A percentile compares a stretch with the other conserved stretches of the same genome.
These are phyloP conservation scores for Babyrousa celebensis DNA, from an alignment of 2,797 vertebrate species.

Conservation along the genomic window DNA sequence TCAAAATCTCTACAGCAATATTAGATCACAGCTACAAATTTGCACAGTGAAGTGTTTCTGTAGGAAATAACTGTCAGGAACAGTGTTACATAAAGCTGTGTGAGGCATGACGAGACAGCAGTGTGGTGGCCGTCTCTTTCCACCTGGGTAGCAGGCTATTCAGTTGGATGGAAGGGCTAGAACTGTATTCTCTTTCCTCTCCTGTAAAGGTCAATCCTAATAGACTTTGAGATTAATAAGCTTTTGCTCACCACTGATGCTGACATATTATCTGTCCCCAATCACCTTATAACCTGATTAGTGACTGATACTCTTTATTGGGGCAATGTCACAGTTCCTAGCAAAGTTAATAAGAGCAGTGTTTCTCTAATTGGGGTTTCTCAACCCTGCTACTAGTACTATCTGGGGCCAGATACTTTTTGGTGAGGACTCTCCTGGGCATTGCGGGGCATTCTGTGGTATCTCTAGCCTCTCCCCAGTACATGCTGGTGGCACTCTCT, in stretches of 20 bases:
- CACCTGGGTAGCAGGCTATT: background rate
- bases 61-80: conserved; percentile 66
- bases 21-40: conserved; percentile 75
- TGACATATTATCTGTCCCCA: conserved; percentile 27
- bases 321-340: background rate
- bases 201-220: background rate
- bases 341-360: background rate
- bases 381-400: background rate
- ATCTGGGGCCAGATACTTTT: background rate
- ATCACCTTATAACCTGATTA: conserved; percentile 60
- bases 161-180: background rate
- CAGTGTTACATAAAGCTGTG: background rate
- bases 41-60: conserved; percentile 55
- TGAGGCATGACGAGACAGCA: background rate
- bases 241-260: conserved; percentile 39
- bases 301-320: background rate
- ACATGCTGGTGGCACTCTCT: background rate
- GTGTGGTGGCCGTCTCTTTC: background rate
- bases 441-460: background rate
- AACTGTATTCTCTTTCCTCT: background rate
- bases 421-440: background rate
- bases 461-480: background rate
- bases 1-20: conserved; percentile 75
- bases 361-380: background rate
- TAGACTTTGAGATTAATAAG: conserved; percentile 59